Evolutionary conservation across 2,113 vertebrate species (phyloP), one percentile per base, ranked within the genome.

Genomic region (Antigone vipio): DNA sequence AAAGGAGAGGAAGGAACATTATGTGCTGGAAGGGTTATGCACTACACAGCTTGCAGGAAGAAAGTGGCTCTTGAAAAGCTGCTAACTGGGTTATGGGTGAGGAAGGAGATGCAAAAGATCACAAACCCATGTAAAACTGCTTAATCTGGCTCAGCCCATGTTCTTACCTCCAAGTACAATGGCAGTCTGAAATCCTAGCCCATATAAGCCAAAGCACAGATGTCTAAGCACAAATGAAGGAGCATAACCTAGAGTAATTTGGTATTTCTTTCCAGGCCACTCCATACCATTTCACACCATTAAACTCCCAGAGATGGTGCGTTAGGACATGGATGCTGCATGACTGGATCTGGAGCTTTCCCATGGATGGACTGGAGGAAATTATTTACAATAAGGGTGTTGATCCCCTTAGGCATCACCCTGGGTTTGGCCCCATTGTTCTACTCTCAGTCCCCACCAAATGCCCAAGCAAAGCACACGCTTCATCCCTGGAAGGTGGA

Each of bases 401-500:
- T 45, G 56, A 86, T 50, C 23, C 50, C 42, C 4, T 64, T 15
- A 15, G 58, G 26, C 58, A 84, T 34, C 13, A 21, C 13, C 29
- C n/a, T 1, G 8, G 30, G 6, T 79, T 32, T 90, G 34, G 7
- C 14, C 17, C 50, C 15, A 1, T 2, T 5, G 62, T 89, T 85
- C 32, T 40, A 19, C 29, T 32, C 52, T 58, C 13, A 38, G 1
- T 23, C 44, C 27, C 38, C 22, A 23, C 52, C 56, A 75, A n/a
- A 17, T 15, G 44, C 52, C 56, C 73, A 68, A 1, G 4, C 11
- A 45, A 89, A 87, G 47, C 26, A 40, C 35, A 60, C 7, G 12
- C 16, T 52, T 29, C 44, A 15, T 0, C 40, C 53, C 45, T 15
- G 9, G 26, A 14, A 44, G 20, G 0, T 1, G 30, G 47, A 40